phyloP scores from a whole-genome alignment of 2,888 invertebrate genomes.

The Crematogaster levior region DNA sequence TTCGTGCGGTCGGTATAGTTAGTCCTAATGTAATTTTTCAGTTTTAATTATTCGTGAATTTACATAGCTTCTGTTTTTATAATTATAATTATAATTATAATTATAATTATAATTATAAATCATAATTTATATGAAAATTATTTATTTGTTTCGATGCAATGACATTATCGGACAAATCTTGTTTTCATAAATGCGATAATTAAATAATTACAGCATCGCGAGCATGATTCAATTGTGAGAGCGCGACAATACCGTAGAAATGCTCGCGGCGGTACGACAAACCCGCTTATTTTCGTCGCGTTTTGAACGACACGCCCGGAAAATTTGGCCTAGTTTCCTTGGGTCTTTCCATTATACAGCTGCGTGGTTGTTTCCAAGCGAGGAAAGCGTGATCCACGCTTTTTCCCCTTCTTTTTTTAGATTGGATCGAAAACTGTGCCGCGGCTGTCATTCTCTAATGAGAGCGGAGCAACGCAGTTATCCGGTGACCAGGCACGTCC shows the following conservation, averaged over 20 bases:
- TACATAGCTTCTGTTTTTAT: not conserved
- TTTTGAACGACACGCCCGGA: conserved; percentile 23
- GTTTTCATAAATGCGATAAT: not conserved
- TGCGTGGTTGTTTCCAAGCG: conserved; percentile 11
- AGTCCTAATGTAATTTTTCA: not conserved
- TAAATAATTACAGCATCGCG: conserved; percentile 19
- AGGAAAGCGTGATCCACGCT: conserved; percentile 12
- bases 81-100: too few relatives aligned
- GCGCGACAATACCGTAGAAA: not conserved
- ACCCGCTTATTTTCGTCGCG: conserved; percentile 14
- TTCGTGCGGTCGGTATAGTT: not conserved
- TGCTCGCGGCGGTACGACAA: not conserved
- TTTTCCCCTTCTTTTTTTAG: not conserved
- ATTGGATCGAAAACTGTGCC: not conserved
- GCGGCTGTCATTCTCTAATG: conserved; percentile 7
- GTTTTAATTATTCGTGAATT: not conserved
- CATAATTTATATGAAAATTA: too few relatives aligned
- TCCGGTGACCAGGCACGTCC: not conserved
- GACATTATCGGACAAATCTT: not conserved
- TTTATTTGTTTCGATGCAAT: not conserved
- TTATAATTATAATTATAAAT: too few relatives aligned
- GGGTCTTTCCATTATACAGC: conserved; percentile 26
- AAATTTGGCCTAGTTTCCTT: conserved; percentile 43
- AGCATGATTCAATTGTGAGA: conserved; percentile 5
- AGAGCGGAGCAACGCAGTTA: conserved; percentile 25